phyloP scores from a whole-genome alignment of 2,888 invertebrate genomes.

The Pseudanteris insignis region DNA sequence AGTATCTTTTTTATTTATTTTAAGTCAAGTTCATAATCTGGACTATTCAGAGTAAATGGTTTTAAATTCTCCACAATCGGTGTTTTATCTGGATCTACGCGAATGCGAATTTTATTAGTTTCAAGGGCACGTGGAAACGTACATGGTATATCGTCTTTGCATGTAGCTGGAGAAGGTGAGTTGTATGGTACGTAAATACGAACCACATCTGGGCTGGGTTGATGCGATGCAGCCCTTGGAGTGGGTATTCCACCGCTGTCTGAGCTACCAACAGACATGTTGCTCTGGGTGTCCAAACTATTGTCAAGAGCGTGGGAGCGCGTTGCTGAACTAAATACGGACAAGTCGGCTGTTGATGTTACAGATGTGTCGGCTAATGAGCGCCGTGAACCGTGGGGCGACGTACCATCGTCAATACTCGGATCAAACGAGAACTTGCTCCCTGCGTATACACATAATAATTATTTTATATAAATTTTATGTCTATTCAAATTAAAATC shows the following conservation, averaged over 20 bases:
- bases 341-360: constrained; percentile 84
- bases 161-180: constrained; percentile 70
- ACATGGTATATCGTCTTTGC: constrained; percentile 68
- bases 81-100: constrained; percentile 76
- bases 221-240: constrained; percentile 75
- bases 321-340: constrained; percentile 79
- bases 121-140: constrained; percentile 70
- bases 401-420: constrained; percentile 76
- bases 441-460: constrained; percentile 65
- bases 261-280: constrained; percentile 76
- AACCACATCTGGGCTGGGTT: constrained; percentile 77
- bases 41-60: constrained; percentile 61
- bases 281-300: constrained; percentile 80
- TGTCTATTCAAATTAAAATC: not conserved
- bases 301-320: constrained; percentile 79
- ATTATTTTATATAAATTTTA: constrained; percentile 39
- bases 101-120: constrained; percentile 79
- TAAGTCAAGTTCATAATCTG: constrained; percentile 61
- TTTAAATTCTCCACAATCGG: constrained; percentile 67
- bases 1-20: constrained; percentile 54
- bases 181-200: constrained; percentile 83
- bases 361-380: constrained; percentile 86
- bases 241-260: constrained; percentile 74
- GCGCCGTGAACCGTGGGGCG: constrained; percentile 77
- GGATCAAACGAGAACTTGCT: constrained; percentile 75